Conservation (phyloP, 2,797 vertebrate genomes). For the Anabacerthia variegaticeps region DNA sequence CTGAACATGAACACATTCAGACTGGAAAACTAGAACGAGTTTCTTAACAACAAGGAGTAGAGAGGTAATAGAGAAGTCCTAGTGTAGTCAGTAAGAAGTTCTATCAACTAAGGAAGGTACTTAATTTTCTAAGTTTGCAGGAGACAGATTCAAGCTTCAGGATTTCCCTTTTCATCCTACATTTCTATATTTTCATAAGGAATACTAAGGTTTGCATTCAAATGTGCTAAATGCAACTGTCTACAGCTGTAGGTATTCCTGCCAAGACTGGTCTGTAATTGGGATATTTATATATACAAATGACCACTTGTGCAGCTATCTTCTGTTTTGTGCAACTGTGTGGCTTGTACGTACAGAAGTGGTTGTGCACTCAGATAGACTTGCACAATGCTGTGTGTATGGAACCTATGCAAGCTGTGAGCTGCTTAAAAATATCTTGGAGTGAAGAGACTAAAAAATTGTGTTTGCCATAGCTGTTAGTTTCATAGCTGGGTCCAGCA, state of each 20-base stretch:
- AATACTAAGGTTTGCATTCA: background rate
- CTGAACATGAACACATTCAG: background rate
- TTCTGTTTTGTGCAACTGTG: background rate
- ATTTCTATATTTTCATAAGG: background rate
- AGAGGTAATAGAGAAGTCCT: background rate
- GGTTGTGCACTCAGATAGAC: background rate
- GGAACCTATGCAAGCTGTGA: background rate
- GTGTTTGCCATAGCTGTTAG: background rate
- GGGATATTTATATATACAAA: conserved; percentile 24
- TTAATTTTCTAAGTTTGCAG: background rate
- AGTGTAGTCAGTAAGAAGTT: background rate
- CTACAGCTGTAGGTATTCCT: background rate
- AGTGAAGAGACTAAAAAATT: background rate
- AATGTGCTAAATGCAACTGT: background rate
- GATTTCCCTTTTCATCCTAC: background rate
- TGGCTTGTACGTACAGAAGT: background rate
- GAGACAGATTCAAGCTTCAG: background rate
- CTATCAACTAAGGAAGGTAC: background rate
- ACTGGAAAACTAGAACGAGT: background rate
- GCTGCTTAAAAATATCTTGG: background rate
- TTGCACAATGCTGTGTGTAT: background rate
- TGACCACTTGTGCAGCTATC: background rate
- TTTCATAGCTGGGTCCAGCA: background rate
- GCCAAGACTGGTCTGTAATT: background rate
- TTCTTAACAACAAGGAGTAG: background rate